These are phyloP conservation scores for Beaufortia kweichowensis DNA, from an alignment of 2,113 vertebrate genomes.

Conservation along the genomic window DNA sequence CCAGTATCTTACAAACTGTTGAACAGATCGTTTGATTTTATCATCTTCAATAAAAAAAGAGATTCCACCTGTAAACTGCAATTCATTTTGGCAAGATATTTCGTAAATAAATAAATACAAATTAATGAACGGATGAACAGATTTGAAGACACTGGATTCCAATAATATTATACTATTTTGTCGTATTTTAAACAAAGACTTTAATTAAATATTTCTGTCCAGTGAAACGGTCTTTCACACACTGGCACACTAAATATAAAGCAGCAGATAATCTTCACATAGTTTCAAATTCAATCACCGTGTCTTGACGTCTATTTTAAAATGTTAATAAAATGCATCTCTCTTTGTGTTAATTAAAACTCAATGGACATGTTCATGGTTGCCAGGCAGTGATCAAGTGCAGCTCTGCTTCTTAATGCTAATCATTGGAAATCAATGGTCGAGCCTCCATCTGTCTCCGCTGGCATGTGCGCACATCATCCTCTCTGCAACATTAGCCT, in stretches of 20 bases:
- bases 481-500: conserved; percentile 31
- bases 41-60: too few relatives aligned
- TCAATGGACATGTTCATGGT: conserved; percentile 33
- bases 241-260: neutral
- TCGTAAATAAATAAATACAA: too few relatives aligned
- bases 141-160: too few relatives aligned
- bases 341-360: conserved; percentile 42
- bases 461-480: conserved; percentile 33
- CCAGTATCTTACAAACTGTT: too few relatives aligned
- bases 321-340: conserved; percentile 40
- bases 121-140: too few relatives aligned
- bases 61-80: too few relatives aligned
- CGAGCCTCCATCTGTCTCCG: conserved; percentile 30
- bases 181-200: neutral
- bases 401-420: conserved; percentile 40
- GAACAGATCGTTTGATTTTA: too few relatives aligned
- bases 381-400: conserved; percentile 48
- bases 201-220: neutral
- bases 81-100: too few relatives aligned
- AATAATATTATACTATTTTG: too few relatives aligned
- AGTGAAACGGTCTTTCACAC: neutral
- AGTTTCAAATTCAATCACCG: neutral
- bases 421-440: conserved; percentile 46
- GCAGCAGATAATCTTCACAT: neutral
- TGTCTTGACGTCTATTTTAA: conserved; percentile 33